Evolutionary conservation across 2,797 vertebrate genomes (phyloP).

Genomic region (Pterois miles): DNA sequence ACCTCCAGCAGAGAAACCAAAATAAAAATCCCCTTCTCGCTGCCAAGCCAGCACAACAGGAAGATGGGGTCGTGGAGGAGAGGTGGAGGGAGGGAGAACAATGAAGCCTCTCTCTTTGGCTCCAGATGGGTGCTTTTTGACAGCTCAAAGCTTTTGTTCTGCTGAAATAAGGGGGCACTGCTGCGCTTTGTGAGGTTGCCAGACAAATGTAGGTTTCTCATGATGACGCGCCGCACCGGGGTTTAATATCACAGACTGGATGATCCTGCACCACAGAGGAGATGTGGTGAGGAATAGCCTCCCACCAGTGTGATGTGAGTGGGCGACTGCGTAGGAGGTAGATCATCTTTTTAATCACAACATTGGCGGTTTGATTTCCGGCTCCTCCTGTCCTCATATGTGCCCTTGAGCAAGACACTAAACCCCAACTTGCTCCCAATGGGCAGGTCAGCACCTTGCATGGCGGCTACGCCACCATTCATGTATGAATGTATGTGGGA

Average conservation of each 20-base stretch:
- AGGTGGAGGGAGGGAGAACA: conserved; percentile 63
- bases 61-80: conserved; percentile 66
- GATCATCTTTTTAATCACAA: neutral
- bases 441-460: neutral
- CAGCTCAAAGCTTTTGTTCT: conserved; percentile 67
- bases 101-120: conserved; percentile 63
- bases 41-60: conserved; percentile 72
- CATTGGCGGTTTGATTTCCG: neutral
- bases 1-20: conserved; percentile 78
- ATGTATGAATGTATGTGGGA: neutral
- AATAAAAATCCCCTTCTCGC: conserved; percentile 72
- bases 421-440: neutral
- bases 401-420: neutral
- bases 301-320: neutral
- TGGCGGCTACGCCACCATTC: neutral
- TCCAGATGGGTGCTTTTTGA: conserved; percentile 68
- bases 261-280: conserved; percentile 35
- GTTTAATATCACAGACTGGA: conserved; percentile 32
- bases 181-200: conserved; percentile 55
- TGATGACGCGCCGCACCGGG: conserved; percentile 19
- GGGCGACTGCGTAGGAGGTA: neutral
- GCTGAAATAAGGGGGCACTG: conserved; percentile 42
- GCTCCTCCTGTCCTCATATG: neutral
- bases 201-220: conserved; percentile 57
- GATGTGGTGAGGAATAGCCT: conserved; percentile 36